Base-by-base conservation (phyloP, 1,140 invertebrate genomes). In the Habropoda laboriosa region DNA sequence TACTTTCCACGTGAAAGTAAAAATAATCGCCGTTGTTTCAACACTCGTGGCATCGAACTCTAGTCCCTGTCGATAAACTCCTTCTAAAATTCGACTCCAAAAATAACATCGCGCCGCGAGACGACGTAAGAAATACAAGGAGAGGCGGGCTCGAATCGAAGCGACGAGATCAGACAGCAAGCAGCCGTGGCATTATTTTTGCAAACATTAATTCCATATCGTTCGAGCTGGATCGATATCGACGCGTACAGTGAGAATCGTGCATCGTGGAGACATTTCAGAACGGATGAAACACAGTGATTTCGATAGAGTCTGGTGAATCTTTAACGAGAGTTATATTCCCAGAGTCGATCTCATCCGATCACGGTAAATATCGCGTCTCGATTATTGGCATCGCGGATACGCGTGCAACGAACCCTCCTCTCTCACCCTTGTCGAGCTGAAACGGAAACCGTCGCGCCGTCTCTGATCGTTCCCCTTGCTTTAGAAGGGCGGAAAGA, bases 271-370 rank as follows among this genome's bases (percentile, higher is more conserved):
- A 16, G 38, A 60, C 24, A 2, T 67, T 27, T 32, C 5, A 24
- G 24, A 5, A 42, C 8, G 18, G n/a, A 72, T 60, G 38, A 38
- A 40, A 38, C 63, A 35, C n/a, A 10, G 53, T 5, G 42, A 82
- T 67, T 58, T 73, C 64, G 45, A 49, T 5, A 32, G 24, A 30
- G 10, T 1, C 38, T 12, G 42, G 64, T 81, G 79, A 83, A 83
- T 77, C 79, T 81, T 83, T 77, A n/a, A 81, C 24, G 49, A 51
- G 30, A 38, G 63, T 55, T 75, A 38, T 63, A 76, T 81, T 76
- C 40, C 60, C 60, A 27, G 18, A 38, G 45, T 55, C 47, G 51
- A 47, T 58, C 70, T 58, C 27, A n/a, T 32, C 38, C 47, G 57
- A 21, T 63, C 64, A 53, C 16, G 49, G 57, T 76, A 83, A 77